Evolutionary conservation across 1,140 invertebrate species (phyloP), one percentile per base, ranked within the genome.

Genomic region (Brachionus calyciflorus): DNA sequence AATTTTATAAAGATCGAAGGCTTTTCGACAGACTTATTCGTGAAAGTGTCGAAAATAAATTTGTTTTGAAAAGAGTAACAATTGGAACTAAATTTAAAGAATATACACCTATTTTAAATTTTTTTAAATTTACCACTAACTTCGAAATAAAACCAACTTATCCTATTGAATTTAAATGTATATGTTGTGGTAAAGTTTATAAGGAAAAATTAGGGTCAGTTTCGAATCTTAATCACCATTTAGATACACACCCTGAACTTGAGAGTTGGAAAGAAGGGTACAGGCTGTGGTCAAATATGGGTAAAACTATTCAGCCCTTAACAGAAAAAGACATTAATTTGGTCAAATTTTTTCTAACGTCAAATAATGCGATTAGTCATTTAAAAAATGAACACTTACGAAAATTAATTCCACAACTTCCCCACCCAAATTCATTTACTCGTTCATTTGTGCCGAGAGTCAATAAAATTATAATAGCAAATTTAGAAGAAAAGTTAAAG

Each of bases 401-500:
- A 19, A 49, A 21, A 19, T 21, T 49, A 19, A 19, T 49, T 46
- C 48, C 17, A 21, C 24, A 21, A 6, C 24, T 49, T 49, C 6
- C 24, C 17, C 17, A 49, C 24, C 17, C 1, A 49, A 49, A 19
- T 2, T 49, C 24, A 1, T 21, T 21, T 49, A 49, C n/a, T 1
- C n/a, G n/a, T 19, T 49, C 24, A n/a, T n/a, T n/a, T n/a, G n/a
- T n/a, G n/a, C n/a, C n/a, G n/a, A n/a, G n/a, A n/a, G n/a, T n/a
- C n/a, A 19, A 6, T 2, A 19, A 49, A n/a, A 49, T 49, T 49
- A 19, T 19, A 49, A 49, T 19, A 49, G 48, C n/a, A 49, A 49
- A 49, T 49, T 49, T n/a, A n/a, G 48, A 49, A 49, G n/a, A 49
- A 19, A 49, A 49, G 48, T 49, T 49, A 49, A 49, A 49, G 24